These are phyloP conservation scores for Barbus barbus DNA, from an alignment of 2,113 vertebrate genomes.

Conservation along the genomic window DNA sequence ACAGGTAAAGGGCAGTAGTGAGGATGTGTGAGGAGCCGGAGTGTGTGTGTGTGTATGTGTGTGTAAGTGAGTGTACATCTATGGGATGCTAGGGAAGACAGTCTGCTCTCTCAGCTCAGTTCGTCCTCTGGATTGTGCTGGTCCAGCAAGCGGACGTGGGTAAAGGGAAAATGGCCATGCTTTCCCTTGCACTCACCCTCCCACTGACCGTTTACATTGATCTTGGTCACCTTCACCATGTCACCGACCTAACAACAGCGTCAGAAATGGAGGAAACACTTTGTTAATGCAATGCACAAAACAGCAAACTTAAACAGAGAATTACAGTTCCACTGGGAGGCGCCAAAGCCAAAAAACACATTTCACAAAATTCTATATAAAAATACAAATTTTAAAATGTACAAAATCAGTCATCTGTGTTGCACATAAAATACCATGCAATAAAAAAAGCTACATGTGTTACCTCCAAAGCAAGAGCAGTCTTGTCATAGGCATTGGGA, in stretches of 20 bases:
- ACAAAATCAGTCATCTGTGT: not conserved
- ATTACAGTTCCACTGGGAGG: not conserved
- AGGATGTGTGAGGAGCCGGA: conserved; percentile 42
- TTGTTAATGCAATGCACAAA: not conserved
- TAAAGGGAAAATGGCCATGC: conserved; percentile 95
- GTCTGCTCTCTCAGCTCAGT: conserved; percentile 77
- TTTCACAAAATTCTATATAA: not conserved
- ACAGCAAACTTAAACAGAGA: not conserved
- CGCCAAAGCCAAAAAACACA: not conserved
- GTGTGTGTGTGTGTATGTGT: conserved; percentile 26
- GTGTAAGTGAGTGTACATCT: conserved; percentile 45
- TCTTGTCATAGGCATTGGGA: conserved; percentile 99
- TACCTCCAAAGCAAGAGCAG: conserved; percentile 99
- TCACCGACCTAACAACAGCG: conserved; percentile 84
- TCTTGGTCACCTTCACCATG: conserved; percentile 97
- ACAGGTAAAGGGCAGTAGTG: conserved; percentile 62
- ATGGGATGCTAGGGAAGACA: conserved; percentile 47
- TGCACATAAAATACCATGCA: too few species aligned
- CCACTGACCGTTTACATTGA: conserved; percentile 97
- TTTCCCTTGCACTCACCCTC: conserved; percentile 97
- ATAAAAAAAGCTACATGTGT: conserved; percentile 60
- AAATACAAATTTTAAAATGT: not conserved
- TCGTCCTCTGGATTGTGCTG: conserved; percentile 91
- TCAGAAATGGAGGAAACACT: not conserved
- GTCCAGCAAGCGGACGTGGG: conserved; percentile 93